phyloP scores from a whole-genome alignment of 1,140 invertebrate genomes.

The Ostrea edulis region DNA sequence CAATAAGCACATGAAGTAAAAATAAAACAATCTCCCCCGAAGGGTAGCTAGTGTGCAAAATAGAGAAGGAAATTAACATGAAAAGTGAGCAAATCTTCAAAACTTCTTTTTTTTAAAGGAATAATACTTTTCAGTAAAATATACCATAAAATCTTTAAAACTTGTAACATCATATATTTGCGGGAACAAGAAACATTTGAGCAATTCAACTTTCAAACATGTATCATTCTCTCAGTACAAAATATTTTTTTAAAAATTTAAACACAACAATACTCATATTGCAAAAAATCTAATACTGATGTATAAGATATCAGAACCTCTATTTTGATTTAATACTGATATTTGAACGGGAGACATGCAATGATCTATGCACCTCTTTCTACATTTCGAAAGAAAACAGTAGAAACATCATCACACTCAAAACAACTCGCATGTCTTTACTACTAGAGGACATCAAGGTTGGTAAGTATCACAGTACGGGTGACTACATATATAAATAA shows the following conservation, averaged over 20 bases:
- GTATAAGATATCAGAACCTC: neutral
- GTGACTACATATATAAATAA: neutral
- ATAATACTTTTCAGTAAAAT: neutral
- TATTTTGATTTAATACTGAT: constrained; percentile 14
- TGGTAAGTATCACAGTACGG: neutral
- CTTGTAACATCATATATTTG: neutral
- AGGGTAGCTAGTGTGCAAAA: neutral
- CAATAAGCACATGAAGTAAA: neutral
- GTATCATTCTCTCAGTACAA: constrained; percentile 2
- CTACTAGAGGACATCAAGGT: neutral
- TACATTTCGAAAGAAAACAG: constrained; percentile 21
- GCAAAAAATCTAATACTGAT: constrained; percentile 32
- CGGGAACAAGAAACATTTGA: neutral
- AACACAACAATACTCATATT: constrained; percentile 22
- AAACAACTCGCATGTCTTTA: neutral
- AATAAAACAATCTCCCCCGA: neutral
- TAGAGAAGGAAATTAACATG: neutral
- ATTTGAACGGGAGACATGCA: constrained; percentile 1
- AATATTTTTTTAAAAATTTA: neutral
- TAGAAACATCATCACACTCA: neutral
- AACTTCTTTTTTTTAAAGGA: neutral
- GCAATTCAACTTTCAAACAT: constrained; percentile 22
- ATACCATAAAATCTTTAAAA: neutral
- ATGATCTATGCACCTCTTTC: neutral
- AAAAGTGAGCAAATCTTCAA: constrained; percentile 1